Evolutionary conservation across 2,113 vertebrate genomes (phyloP).

Genomic region (Procavia capensis): DNA sequence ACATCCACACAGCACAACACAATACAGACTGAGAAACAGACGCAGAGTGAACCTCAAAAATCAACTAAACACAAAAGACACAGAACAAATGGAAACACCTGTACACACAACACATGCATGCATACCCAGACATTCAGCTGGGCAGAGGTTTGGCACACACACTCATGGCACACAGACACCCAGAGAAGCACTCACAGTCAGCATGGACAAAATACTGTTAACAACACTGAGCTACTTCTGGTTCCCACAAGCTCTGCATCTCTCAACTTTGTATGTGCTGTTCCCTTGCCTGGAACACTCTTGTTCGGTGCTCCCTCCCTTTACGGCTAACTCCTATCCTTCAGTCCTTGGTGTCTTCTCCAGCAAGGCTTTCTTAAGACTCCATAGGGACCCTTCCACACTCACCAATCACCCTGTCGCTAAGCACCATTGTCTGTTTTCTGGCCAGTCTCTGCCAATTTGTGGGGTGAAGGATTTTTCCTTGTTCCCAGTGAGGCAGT

Average conservation of each 20-base stretch:
- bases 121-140: neutral
- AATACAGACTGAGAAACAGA: neutral
- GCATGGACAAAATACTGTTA: neutral
- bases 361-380: neutral
- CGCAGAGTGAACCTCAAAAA: neutral
- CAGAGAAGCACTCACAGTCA: neutral
- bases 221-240: fast-evolving
- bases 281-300: neutral
- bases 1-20: neutral
- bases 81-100: neutral
- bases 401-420: neutral
- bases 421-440: neutral
- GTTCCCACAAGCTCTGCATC: fast-evolving
- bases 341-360: neutral
- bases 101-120: neutral
- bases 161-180: neutral
- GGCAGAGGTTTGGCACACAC: fast-evolving
- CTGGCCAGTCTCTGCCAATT: neutral
- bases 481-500: neutral
- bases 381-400: neutral
- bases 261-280: neutral
- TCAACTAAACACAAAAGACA: neutral
- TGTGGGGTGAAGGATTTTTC: neutral
- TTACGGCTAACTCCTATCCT: neutral
- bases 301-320: neutral